Conservation (phyloP, 2,888 invertebrate genomes). For the Drosophila multiciliata region DNA sequence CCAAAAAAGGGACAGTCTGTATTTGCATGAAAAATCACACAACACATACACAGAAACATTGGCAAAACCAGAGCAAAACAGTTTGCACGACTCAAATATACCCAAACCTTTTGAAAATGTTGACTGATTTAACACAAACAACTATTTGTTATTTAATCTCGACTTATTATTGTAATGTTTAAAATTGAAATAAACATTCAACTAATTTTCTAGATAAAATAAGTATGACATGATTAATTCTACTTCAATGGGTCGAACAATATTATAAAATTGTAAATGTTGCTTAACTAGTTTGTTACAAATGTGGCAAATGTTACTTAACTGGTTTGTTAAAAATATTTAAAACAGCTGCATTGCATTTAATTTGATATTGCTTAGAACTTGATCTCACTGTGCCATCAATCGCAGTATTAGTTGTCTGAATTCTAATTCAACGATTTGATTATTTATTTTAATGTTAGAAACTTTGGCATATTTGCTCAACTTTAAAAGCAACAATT, state of each 20-base stretch:
- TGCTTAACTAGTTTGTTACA: not conserved
- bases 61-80: not conserved
- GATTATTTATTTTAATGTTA: not conserved
- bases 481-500: not conserved
- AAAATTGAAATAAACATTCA: not conserved
- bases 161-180: not conserved
- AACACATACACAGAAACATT: constrained; percentile 2
- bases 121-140: not conserved
- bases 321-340: not conserved
- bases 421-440: not conserved
- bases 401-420: not conserved
- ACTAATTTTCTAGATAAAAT: not conserved
- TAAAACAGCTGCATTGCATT: not conserved
- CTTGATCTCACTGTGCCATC: not conserved
- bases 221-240: not conserved
- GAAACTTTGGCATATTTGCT: not conserved
- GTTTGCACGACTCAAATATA: constrained; percentile 20
- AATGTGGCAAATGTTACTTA: not conserved
- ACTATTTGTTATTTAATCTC: not conserved
- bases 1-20: constrained; percentile 62
- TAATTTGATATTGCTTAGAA: not conserved
- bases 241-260: not conserved
- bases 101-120: not conserved
- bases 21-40: constrained; percentile 71
- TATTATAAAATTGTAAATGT: not conserved